Percentiles rank a stretch among this genome's conserved stretches.
phyloP scores from a whole-genome alignment of 2,888 invertebrate genomes.

The Nomada lathburiana region DNA sequence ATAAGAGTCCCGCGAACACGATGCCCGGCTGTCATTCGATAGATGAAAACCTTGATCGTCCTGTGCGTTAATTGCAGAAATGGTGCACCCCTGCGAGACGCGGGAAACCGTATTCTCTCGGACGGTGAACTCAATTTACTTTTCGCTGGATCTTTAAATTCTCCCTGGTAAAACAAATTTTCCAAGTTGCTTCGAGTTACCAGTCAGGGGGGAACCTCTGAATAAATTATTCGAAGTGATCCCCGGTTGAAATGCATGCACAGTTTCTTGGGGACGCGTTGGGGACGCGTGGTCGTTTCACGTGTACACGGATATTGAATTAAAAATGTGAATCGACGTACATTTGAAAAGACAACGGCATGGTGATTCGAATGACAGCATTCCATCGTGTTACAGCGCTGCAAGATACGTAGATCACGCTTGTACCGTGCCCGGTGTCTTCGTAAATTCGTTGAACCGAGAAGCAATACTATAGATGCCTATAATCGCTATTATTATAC shows the following conservation, averaged over 20 bases:
- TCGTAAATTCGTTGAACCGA: constrained; percentile 75
- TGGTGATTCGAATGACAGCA: constrained; percentile 14
- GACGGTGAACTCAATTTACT: neutral
- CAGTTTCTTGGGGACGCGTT: neutral
- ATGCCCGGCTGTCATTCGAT: constrained; percentile 42
- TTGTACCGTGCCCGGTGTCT: constrained; percentile 59
- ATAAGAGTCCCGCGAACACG: constrained; percentile 30
- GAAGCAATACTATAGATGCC: constrained; percentile 84
- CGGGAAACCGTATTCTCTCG: neutral
- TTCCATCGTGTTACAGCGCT: constrained; percentile 18
- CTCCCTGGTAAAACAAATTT: neutral
- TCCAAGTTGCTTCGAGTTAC: neutral
- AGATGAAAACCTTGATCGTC: neutral
- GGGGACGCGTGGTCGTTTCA: neutral
- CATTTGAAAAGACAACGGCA: neutral
- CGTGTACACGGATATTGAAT: constrained; percentile 13
- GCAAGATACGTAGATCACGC: constrained; percentile 20
- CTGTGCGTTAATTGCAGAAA: neutral
- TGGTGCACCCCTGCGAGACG: too few species aligned
- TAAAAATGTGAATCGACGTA: neutral
- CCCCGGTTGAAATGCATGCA: neutral
- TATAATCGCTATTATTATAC: constrained; percentile 71
- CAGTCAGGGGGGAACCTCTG: neutral
- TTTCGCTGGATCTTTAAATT: neutral
- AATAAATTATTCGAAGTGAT: constrained; percentile 33